phyloP scores from a whole-genome alignment of 2,113 vertebrate species.

The Montifringilla adamsi region DNA sequence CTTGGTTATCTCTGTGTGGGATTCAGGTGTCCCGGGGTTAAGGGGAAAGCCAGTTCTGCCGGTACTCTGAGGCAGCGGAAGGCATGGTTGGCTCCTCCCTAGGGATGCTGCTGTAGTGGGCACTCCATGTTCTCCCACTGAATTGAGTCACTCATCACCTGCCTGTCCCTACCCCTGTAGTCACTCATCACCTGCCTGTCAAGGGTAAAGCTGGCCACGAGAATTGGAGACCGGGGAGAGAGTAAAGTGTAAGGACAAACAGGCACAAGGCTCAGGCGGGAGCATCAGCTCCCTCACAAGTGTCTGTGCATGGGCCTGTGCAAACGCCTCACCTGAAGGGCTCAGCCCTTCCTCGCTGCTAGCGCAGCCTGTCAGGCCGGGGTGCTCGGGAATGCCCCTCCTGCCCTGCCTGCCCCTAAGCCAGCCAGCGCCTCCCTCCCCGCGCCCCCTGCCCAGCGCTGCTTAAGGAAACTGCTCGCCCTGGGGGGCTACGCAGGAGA shows the following conservation, averaged over 20 bases:
- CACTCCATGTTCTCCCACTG: neutral
- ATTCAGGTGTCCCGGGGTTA: neutral
- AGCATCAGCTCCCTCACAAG: neutral
- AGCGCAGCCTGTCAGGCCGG: neutral
- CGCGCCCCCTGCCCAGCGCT: neutral
- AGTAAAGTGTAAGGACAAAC: neutral
- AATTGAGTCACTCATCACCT: neutral
- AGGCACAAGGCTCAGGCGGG: neutral
- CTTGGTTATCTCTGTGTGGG: neutral
- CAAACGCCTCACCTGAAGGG: neutral
- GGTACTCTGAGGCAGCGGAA: rapidly evolving
- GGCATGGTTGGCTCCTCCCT: neutral
- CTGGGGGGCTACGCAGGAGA: neutral
- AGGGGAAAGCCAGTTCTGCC: neutral
- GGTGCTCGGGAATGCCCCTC: neutral
- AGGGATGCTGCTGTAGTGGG: neutral
- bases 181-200: neutral
- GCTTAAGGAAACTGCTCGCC: neutral
- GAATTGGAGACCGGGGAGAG: neutral
- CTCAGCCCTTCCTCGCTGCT: rapidly evolving
- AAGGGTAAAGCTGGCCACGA: neutral
- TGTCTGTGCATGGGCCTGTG: rapidly evolving
- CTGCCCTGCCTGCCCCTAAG: neutral
- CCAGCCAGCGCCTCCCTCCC: neutral
- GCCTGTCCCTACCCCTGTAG: neutral